Percentiles rank a stretch among this genome's conserved stretches.
Evolutionary conservation across 92 coral and sea anemone genomes (phyloP).

Genomic region (Porites divaricata): DNA sequence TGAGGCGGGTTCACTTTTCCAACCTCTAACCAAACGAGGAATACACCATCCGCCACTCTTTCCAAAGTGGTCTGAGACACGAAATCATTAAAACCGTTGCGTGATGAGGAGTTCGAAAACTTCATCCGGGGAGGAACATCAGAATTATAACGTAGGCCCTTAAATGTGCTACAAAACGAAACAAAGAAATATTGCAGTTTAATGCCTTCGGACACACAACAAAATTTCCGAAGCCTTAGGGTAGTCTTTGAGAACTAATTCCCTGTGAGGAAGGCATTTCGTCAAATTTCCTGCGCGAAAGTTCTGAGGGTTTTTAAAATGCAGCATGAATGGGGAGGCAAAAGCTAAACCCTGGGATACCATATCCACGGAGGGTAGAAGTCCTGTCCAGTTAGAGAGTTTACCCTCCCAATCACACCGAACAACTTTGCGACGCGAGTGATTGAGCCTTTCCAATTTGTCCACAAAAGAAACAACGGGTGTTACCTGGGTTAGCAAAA

Average conservation of each 20-base stretch:
- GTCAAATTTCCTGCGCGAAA: constrained; percentile 23
- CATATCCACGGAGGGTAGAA: constrained; percentile 36
- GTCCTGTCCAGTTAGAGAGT: constrained; percentile 47
- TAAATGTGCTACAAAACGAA: not conserved
- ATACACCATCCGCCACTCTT: constrained; percentile 1
- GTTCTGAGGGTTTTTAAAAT: constrained; percentile 2
- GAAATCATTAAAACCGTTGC: not conserved
- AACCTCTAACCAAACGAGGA: not conserved
- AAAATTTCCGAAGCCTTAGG: not conserved
- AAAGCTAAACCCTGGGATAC: constrained; percentile 20
- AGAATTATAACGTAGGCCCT: not conserved
- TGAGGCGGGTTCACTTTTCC: not conserved
- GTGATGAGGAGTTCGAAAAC: not conserved
- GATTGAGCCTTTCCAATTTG: not conserved
- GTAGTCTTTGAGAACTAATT: not conserved
- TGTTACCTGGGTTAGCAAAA: not conserved
- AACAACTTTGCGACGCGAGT: not conserved
- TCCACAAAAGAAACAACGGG: not conserved
- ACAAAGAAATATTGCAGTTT: not conserved
- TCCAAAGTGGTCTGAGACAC: not conserved
- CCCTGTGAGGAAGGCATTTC: not conserved
- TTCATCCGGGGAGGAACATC: not conserved
- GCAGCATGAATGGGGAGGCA: constrained; percentile 31
- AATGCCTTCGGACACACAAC: not conserved
- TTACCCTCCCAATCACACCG: constrained; percentile 51